Percentiles rank a stretch among this genome's conserved stretches.
Evolutionary conservation across 1,140 invertebrate species (phyloP).

Genomic region (Psix sp.): DNA sequence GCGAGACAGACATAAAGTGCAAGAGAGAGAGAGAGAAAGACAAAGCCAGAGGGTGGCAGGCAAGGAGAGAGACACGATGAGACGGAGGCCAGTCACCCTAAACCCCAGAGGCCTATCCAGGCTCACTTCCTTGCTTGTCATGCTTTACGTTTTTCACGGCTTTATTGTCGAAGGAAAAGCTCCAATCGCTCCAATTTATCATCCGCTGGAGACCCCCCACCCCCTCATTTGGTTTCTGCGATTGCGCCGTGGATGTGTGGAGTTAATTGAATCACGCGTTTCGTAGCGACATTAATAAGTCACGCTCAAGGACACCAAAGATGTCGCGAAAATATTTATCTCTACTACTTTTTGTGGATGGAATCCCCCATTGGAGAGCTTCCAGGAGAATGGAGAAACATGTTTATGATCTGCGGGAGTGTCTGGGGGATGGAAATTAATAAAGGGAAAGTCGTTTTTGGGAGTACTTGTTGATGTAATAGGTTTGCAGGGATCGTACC

Average conservation of each 20-base stretch:
- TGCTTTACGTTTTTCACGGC: conserved; percentile 41
- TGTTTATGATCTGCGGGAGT: conserved; percentile 26
- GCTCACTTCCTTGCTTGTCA: conserved; percentile 38
- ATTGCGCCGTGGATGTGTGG: background rate
- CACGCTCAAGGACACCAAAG: conserved; percentile 4
- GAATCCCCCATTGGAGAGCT: conserved; percentile 29
- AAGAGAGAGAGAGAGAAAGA: conserved; percentile 3
- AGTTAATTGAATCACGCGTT: conserved; percentile 33
- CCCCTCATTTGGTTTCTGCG: conserved; percentile 15
- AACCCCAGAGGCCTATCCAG: conserved; percentile 30
- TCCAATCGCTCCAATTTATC: conserved; percentile 31
- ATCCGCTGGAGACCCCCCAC: conserved; percentile 4
- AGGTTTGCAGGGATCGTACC: conserved; percentile 3
- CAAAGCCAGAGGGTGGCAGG: background rate
- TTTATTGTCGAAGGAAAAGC: conserved; percentile 32
- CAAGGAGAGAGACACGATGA: background rate
- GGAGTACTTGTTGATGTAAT: conserved; percentile 26
- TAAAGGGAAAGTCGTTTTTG: conserved; percentile 14
- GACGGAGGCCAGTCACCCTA: conserved; percentile 36
- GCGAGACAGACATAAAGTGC: conserved; percentile 2
- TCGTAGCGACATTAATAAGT: no score
- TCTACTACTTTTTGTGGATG: conserved; percentile 14
- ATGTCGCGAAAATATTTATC: conserved; percentile 2
- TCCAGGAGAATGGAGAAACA: conserved; percentile 28
- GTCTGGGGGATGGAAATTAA: conserved; percentile 30